Conservation (phyloP, 2,888 invertebrate species). For the Bombylius discolor region DNA sequence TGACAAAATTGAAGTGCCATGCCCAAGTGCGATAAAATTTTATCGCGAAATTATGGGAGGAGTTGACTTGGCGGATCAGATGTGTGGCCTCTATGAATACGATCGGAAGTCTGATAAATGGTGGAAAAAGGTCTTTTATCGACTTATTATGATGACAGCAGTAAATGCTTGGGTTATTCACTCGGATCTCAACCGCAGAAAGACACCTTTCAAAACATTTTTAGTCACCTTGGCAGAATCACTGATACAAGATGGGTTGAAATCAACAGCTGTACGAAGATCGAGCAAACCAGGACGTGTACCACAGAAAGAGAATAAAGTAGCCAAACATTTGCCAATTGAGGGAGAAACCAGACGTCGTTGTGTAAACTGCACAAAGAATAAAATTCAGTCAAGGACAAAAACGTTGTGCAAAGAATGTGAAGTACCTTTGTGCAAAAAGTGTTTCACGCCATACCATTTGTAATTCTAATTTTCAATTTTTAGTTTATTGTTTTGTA, state of each 20-base stretch:
- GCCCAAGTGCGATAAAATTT: constrained; percentile 6
- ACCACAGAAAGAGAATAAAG: too few relatives aligned
- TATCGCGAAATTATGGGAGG: constrained; percentile 10
- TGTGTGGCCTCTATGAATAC: constrained; percentile 6
- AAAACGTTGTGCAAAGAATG: too few relatives aligned
- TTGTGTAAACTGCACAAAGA: too few relatives aligned
- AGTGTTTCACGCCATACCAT: too few relatives aligned
- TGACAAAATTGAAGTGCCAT: background rate
- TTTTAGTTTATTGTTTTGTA: too few relatives aligned
- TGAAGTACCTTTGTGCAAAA: too few relatives aligned
- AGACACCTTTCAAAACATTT: constrained; percentile 5
- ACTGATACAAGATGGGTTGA: constrained; percentile 1
- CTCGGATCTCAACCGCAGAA: constrained; percentile 1
- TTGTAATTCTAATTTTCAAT: too few relatives aligned
- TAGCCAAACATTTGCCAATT: too few relatives aligned
- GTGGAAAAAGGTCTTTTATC: constrained; percentile 11
- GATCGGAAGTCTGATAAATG: constrained; percentile 9
- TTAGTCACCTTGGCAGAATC: constrained; percentile 8
- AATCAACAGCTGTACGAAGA: background rate
- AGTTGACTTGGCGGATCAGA: constrained; percentile 11
- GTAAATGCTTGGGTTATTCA: constrained; percentile 3
- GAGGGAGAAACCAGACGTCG: too few relatives aligned
- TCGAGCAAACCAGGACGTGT: too few relatives aligned
- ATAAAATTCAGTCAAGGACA: too few relatives aligned
- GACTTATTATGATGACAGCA: constrained; percentile 3